These are phyloP conservation scores for Vollenhovia emeryi DNA, from an alignment of 1,140 invertebrate species.

Conservation along the genomic window DNA sequence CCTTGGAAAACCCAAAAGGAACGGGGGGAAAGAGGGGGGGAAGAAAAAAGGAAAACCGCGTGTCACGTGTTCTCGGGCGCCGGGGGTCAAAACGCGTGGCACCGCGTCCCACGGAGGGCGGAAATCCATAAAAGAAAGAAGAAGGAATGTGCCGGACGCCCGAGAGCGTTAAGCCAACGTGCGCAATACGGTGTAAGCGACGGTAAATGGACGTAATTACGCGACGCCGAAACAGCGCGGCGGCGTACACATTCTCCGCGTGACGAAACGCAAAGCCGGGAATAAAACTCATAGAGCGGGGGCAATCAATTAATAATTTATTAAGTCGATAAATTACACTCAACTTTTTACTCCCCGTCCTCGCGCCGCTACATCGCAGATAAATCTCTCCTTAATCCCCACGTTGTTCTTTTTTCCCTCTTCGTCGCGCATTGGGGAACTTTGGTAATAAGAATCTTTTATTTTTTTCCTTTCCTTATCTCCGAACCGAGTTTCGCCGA, in stretches of 20 bases:
- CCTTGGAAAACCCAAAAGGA: conserved; percentile 14
- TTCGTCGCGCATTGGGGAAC: conserved; percentile 2
- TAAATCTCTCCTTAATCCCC: conserved; percentile 26
- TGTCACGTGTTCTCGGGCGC: conserved; percentile 33
- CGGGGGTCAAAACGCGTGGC: neutral
- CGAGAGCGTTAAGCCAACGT: conserved; percentile 35
- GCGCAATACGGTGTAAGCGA: conserved; percentile 29
- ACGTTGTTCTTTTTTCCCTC: neutral
- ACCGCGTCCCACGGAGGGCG: neutral
- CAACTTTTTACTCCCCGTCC: neutral
- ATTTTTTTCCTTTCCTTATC: conserved; percentile 1
- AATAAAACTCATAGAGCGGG: neutral
- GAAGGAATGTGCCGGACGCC: neutral
- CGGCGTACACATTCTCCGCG: neutral
- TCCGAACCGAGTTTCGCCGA: conserved; percentile 33
- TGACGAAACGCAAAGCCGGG: neutral
- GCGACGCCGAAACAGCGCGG: neutral
- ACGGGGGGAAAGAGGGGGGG: neutral
- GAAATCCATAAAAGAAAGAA: conserved; percentile 12
- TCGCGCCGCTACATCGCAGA: neutral
- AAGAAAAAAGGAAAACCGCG: conserved; percentile 44
- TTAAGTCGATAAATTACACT: neutral
- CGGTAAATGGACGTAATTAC: conserved; percentile 50
- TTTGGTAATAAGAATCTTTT: conserved; percentile 36
- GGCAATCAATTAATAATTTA: conserved; percentile 18